Evolutionary conservation across 1,140 invertebrate species (phyloP).

Genomic region (Spodoptera frugiperda): DNA sequence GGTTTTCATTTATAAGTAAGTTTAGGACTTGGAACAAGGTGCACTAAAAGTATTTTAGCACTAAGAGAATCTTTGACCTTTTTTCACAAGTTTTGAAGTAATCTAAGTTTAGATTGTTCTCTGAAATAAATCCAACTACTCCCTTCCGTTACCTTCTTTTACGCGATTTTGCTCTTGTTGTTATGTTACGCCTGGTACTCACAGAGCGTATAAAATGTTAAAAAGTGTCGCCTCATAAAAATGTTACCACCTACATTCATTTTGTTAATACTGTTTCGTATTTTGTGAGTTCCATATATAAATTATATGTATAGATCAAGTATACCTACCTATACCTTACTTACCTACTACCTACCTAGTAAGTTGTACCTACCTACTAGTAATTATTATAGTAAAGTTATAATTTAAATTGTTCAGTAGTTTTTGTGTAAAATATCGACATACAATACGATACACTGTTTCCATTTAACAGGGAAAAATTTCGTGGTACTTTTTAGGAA

Average conservation of each 20-base stretch:
- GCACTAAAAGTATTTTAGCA: background rate
- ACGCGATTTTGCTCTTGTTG: slow-evolving; percentile 28
- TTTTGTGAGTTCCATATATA: too few species aligned
- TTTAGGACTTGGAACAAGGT: background rate
- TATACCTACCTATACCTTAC: too few species aligned
- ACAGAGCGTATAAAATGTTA: slow-evolving; percentile 27
- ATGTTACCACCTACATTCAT: background rate
- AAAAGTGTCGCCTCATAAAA: slow-evolving; percentile 3
- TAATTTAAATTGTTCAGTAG: too few species aligned
- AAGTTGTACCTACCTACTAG: too few species aligned
- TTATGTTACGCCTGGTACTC: slow-evolving; percentile 27
- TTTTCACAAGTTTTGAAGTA: slow-evolving; percentile 13
- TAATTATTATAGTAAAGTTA: too few species aligned
- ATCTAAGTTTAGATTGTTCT: slow-evolving; percentile 29
- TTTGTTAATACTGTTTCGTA: background rate
- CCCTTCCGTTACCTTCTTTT: slow-evolving; percentile 24
- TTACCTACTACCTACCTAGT: too few species aligned
- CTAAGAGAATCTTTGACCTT: background rate
- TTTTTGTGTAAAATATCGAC: too few species aligned
- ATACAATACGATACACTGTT: too few species aligned
- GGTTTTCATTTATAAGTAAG: too few species aligned
- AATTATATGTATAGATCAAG: too few species aligned
- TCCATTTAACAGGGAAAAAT: too few species aligned
- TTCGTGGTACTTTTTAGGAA: too few species aligned
- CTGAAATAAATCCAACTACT: slow-evolving; percentile 17